These are phyloP conservation scores for Sepioteuthis lessoniana DNA, from an alignment of 2,888 invertebrate genomes.

Conservation along the genomic window DNA sequence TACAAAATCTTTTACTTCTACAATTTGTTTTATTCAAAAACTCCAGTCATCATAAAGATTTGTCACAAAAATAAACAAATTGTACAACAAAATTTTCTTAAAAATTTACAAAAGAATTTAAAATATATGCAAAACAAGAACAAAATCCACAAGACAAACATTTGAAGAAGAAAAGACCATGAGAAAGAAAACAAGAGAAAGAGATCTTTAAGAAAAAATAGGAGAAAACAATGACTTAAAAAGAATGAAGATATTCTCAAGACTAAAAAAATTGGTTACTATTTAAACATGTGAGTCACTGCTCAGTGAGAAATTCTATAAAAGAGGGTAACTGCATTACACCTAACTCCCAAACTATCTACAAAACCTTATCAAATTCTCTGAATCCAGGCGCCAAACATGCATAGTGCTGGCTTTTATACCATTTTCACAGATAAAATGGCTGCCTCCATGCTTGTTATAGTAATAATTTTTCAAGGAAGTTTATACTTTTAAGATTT, in stretches of 20 bases:
- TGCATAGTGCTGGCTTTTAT: background rate
- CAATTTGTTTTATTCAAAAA: background rate
- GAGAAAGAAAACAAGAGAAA: background rate
- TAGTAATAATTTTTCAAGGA: background rate
- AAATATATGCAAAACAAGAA: background rate
- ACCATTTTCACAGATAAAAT: conserved; percentile 10
- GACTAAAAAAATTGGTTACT: background rate
- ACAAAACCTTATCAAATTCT: conserved; percentile 33
- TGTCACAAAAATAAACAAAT: background rate
- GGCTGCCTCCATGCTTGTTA: background rate
- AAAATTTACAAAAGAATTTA: background rate
- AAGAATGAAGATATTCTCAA: background rate
- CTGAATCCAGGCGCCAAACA: background rate
- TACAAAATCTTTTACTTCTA: too few relatives aligned
- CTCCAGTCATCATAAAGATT: background rate
- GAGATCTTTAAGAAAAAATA: background rate
- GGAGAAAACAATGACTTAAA: background rate
- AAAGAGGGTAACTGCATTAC: background rate
- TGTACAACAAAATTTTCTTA: background rate
- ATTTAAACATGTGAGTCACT: background rate
- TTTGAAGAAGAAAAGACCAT: background rate
- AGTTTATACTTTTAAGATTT: conserved; percentile 33
- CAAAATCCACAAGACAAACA: background rate
- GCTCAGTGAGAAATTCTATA: background rate
- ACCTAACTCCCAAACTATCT: conserved; percentile 11